A percentile compares a stretch with the other conserved stretches of the same genome.
Conservation (phyloP, 2,113 vertebrate species). For the Ictalurus furcatus region DNA sequence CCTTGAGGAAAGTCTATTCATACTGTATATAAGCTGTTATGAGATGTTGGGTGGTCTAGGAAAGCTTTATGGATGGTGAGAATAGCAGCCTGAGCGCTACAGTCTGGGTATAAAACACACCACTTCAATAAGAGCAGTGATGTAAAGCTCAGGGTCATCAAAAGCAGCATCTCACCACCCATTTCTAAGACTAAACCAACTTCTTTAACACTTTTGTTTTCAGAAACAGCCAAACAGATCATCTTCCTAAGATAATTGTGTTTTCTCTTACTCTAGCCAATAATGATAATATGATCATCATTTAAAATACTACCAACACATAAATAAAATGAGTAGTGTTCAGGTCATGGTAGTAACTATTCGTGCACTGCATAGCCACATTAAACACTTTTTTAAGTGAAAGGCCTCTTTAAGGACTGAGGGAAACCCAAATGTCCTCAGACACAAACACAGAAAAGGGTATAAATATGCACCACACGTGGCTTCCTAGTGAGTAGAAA, state of each 20-base stretch:
- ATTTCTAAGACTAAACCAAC: conserved; percentile 18
- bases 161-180: conserved; percentile 25
- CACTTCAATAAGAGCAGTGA: conserved; percentile 33
- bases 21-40: not conserved
- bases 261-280: not conserved
- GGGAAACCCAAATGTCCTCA: conserved; percentile 12
- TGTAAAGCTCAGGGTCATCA: conserved; percentile 12
- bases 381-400: not conserved
- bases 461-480: conserved; percentile 16
- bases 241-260: not conserved
- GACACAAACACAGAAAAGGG: not conserved
- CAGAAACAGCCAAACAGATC: not conserved
- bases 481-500: conserved; percentile 14
- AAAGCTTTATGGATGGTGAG: not conserved
- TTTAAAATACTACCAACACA: not conserved
- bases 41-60: not conserved
- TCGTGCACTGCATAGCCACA: not conserved
- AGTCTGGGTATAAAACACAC: conserved; percentile 14
- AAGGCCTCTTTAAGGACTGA: not conserved
- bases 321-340: not conserved
- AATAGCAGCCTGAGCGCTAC: not conserved
- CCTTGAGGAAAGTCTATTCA: not conserved
- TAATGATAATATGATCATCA: not conserved
- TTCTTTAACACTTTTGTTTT: not conserved
- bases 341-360: not conserved